phyloP scores from a whole-genome alignment of 2,113 vertebrate species.

The Urocitellus parryii region DNA sequence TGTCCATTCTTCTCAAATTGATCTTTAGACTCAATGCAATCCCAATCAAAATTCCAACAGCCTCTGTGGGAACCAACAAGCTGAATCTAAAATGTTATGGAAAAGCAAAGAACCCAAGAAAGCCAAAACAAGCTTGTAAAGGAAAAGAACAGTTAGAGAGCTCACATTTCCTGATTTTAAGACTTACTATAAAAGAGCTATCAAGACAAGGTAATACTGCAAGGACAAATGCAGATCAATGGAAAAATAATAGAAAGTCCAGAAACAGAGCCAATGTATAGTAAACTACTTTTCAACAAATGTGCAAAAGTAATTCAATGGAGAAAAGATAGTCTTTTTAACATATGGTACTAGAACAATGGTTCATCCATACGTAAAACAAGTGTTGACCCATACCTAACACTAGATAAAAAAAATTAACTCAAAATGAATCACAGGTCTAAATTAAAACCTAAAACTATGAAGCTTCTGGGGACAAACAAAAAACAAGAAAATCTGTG shows the following conservation, averaged over 20 bases:
- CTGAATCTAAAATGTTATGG: constrained; percentile 8
- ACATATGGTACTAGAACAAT: constrained; percentile 9
- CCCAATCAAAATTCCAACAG: neutral
- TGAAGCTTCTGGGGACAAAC: constrained; percentile 19
- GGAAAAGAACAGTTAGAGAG: neutral
- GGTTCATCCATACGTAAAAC: neutral
- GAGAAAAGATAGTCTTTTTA: neutral
- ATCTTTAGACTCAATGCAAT: neutral
- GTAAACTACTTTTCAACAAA: neutral
- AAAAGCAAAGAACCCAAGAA: constrained; percentile 8
- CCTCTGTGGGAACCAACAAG: neutral
- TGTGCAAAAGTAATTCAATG: neutral
- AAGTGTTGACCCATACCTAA: neutral
- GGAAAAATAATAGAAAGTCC: neutral
- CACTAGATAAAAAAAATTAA: constrained; percentile 18
- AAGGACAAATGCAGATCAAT: neutral
- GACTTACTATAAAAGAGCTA: neutral
- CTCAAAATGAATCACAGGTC: neutral
- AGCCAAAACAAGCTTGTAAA: neutral
- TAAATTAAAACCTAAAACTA: constrained; percentile 41
- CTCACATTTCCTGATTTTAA: constrained; percentile 4
- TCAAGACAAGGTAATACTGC: neutral
- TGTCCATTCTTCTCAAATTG: neutral
- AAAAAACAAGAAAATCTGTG: neutral
- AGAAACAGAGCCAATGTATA: neutral